phyloP scores from a whole-genome alignment of 2,888 invertebrate species.

The Euclidia mi region DNA sequence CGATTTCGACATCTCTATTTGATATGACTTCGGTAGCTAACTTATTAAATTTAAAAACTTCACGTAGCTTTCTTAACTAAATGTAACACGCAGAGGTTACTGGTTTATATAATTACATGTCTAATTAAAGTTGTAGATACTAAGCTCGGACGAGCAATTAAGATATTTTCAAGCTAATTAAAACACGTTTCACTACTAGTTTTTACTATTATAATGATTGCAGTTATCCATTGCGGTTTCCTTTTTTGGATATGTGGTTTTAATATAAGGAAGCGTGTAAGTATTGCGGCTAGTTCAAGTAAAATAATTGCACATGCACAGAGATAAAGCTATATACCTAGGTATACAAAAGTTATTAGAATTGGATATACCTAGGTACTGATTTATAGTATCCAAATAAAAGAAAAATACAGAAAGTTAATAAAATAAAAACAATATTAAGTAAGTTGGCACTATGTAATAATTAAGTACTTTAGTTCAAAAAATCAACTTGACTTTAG shows the following conservation, averaged over 20 bases:
- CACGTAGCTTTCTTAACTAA: not conserved
- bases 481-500: too few relatives aligned
- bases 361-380: too few relatives aligned
- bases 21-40: not conserved
- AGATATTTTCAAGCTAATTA: constrained; percentile 15
- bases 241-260: constrained; percentile 5
- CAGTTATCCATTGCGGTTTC: constrained; percentile 5
- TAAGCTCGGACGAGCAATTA: constrained; percentile 5
- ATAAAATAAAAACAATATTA: too few relatives aligned
- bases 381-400: too few relatives aligned
- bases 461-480: too few relatives aligned
- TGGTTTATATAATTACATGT: not conserved
- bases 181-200: constrained; percentile 8
- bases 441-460: too few relatives aligned
- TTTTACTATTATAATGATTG: constrained; percentile 11
- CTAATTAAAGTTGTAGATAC: constrained; percentile 3
- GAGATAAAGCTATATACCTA: too few relatives aligned
- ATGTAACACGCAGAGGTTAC: not conserved
- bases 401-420: too few relatives aligned
- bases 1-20: constrained; percentile 1
- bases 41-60: not conserved
- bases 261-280: not conserved
- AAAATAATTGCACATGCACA: not conserved
- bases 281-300: not conserved
- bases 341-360: too few relatives aligned